phyloP scores from a whole-genome alignment of 2,797 vertebrate genomes.

The Valencia hispanica region DNA sequence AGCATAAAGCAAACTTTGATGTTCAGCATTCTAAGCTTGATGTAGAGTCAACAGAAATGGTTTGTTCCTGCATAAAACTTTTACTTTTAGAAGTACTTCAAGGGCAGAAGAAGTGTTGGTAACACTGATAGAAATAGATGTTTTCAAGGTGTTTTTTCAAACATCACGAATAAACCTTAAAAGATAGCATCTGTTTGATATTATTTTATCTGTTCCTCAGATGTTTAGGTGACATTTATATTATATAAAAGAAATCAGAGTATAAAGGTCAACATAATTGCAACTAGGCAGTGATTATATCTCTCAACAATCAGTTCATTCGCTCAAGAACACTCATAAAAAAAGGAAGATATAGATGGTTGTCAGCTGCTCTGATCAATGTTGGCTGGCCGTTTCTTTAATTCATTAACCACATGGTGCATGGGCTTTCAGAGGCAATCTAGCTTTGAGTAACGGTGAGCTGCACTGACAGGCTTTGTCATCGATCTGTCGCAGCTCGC shows the following conservation, averaged over 20 bases:
- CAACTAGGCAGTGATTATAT: slow-evolving; percentile 18
- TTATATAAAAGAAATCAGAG: slow-evolving; percentile 31
- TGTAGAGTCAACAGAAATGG: background rate
- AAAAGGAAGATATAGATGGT: slow-evolving; percentile 48
- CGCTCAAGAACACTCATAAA: slow-evolving; percentile 37
- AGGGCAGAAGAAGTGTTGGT: background rate
- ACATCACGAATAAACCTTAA: slow-evolving; percentile 1
- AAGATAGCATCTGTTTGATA: background rate
- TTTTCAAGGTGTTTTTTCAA: slow-evolving; percentile 3
- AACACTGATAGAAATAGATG: background rate
- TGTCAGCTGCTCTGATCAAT: slow-evolving; percentile 66
- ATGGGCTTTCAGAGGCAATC: slow-evolving; percentile 68
- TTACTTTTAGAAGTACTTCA: background rate
- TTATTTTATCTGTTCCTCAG: slow-evolving; percentile 1
- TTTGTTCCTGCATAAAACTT: background rate
- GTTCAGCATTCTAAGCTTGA: background rate
- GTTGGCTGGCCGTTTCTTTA: slow-evolving; percentile 65
- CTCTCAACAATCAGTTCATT: slow-evolving; percentile 29
- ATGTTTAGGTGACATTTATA: slow-evolving; percentile 15
- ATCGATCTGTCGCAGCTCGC: slow-evolving; percentile 66
- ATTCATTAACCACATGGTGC: slow-evolving; percentile 61
- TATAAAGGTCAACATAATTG: slow-evolving; percentile 23
- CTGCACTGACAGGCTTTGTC: slow-evolving; percentile 65
- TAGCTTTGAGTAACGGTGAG: slow-evolving; percentile 61
- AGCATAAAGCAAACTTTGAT: slow-evolving; percentile 8